phyloP scores from a whole-genome alignment of 2,113 vertebrate genomes.

The Spea bombifrons region DNA sequence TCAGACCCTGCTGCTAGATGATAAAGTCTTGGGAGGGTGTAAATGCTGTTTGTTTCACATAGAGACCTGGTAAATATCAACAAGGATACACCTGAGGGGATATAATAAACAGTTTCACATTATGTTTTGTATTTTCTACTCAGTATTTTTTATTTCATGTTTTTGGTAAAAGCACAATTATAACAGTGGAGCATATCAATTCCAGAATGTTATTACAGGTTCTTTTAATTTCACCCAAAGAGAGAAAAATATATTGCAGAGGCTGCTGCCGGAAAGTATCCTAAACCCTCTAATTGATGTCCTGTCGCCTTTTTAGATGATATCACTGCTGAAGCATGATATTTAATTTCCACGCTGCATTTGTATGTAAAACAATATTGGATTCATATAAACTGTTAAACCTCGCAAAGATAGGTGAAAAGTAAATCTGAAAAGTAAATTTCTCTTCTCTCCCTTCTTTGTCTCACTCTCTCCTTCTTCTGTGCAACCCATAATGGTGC shows the following conservation, averaged over 20 bases:
- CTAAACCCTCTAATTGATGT: constrained; percentile 44
- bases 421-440: constrained; percentile 19
- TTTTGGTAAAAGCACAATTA: too few species aligned
- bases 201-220: constrained; percentile 23
- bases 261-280: constrained; percentile 32
- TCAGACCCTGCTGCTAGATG: too few species aligned
- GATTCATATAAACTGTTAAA: constrained; percentile 14
- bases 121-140: too few species aligned
- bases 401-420: constrained; percentile 15
- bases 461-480: constrained; percentile 1
- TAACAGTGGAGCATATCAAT: not conserved
- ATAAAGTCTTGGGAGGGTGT: too few species aligned
- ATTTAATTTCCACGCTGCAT: constrained; percentile 39
- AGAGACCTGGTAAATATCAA: too few species aligned
- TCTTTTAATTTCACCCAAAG: constrained; percentile 35
- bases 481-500: not conserved
- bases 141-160: too few species aligned
- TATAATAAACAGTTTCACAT: too few species aligned
- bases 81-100: too few species aligned
- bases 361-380: constrained; percentile 30
- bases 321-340: constrained; percentile 22
- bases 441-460: not conserved
- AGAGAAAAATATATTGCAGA: constrained; percentile 30
- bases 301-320: constrained; percentile 36
- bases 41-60: too few species aligned